Evolutionary conservation across 2,888 invertebrate species (phyloP).

Genomic region (Congeria kusceri): DNA sequence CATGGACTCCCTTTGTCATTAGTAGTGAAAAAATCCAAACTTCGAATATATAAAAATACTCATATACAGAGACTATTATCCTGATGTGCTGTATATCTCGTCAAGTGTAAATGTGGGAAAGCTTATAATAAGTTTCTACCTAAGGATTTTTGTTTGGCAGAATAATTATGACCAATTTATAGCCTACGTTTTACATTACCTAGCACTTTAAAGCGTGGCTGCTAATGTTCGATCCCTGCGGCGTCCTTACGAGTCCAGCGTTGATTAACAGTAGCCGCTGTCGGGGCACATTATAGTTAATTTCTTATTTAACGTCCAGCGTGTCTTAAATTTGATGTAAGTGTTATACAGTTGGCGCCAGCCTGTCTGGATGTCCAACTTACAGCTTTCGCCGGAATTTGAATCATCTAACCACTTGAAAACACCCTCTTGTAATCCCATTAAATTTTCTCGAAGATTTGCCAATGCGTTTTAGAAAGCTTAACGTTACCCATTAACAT

Average conservation of each 20-base stretch:
- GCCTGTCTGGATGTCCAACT: not conserved
- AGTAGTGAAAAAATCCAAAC: too few species aligned
- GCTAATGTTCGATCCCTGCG: too few species aligned
- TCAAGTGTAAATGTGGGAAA: slow-evolving; percentile 44
- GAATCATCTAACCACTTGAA: not conserved
- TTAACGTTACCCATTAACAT: too few species aligned
- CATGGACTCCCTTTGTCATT: too few species aligned
- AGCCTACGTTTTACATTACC: too few species aligned
- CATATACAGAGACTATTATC: too few species aligned
- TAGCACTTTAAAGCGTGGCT: too few species aligned
- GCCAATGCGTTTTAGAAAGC: too few species aligned
- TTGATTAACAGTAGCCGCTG: not conserved
- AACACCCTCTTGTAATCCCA: not conserved
- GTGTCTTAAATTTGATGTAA: slow-evolving; percentile 22
- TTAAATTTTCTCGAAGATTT: too few species aligned
- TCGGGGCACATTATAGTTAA: slow-evolving; percentile 14
- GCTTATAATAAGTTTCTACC: slow-evolving; percentile 22
- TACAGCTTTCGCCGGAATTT: not conserved
- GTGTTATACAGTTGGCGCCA: not conserved
- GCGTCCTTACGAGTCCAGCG: too few species aligned
- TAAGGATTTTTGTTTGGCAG: not conserved
- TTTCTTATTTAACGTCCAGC: slow-evolving; percentile 44
- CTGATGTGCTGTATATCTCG: too few species aligned
- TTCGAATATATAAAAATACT: too few species aligned
- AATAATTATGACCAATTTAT: slow-evolving; percentile 30